phyloP scores from a whole-genome alignment of 1,140 invertebrate species.

The Sarcophaga peregrina region DNA sequence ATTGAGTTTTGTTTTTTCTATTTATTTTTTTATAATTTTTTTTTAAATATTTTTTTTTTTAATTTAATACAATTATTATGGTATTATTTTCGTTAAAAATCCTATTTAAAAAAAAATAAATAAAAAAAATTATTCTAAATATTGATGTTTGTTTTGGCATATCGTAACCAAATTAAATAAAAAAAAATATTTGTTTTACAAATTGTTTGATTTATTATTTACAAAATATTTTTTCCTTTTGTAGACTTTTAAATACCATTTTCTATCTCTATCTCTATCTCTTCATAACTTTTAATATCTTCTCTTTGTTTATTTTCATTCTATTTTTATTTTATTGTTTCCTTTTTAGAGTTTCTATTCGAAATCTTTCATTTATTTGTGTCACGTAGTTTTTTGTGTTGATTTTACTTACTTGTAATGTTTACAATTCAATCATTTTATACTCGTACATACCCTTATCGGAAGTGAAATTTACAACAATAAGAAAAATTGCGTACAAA shows the following conservation, averaged over 20 bases:
- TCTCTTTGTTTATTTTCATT: too few relatives aligned
- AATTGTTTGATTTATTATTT: not conserved
- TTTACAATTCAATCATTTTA: not conserved
- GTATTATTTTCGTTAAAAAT: too few relatives aligned
- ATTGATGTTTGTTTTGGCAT: conserved; percentile 24
- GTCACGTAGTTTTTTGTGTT: not conserved
- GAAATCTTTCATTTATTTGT: not conserved
- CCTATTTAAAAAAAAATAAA: too few relatives aligned
- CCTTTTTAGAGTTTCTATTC: conserved; percentile 32
- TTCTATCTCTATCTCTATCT: not conserved
- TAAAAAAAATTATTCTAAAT: not conserved
- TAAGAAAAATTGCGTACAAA: too few relatives aligned
- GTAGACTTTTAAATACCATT: conserved; percentile 2
- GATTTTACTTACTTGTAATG: not conserved
- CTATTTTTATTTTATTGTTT: too few relatives aligned
- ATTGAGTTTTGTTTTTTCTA: not conserved
- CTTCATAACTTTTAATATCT: not conserved
- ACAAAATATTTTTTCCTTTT: not conserved
- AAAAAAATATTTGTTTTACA: not conserved
- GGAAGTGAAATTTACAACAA: not conserved
- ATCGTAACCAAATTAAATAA: not conserved
- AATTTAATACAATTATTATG: too few relatives aligned
- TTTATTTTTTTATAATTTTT: too few relatives aligned
- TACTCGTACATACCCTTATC: too few relatives aligned
- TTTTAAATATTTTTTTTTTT: too few relatives aligned